Conservation (phyloP, 2,113 vertebrate genomes). For the Bos javanicus region DNA sequence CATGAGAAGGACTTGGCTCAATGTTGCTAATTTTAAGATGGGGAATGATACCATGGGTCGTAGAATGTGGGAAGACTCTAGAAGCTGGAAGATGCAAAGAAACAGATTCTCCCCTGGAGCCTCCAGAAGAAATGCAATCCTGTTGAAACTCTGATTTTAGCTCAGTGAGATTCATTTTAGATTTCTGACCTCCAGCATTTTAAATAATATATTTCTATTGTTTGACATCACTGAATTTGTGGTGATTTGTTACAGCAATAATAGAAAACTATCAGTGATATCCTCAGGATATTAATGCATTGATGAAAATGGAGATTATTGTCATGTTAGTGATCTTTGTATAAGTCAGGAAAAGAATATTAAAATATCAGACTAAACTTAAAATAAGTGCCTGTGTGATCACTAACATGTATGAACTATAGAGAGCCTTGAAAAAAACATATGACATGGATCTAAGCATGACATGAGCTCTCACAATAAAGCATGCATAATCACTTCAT, state of each 20-base stretch:
- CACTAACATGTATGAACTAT: background rate
- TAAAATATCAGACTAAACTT: background rate
- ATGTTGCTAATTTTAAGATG: background rate
- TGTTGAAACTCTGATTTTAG: background rate
- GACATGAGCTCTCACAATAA: background rate
- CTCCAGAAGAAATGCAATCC: background rate
- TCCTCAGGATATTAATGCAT: background rate
- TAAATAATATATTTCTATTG: background rate
- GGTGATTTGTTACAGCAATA: background rate
- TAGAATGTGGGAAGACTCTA: background rate
- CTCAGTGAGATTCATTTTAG: background rate
- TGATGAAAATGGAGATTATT: background rate
- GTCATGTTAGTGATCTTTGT: background rate
- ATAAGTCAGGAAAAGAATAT: background rate
- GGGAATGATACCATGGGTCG: background rate
- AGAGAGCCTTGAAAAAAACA: background rate
- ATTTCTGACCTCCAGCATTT: background rate
- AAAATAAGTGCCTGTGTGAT: background rate
- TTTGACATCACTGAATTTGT: background rate
- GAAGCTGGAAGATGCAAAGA: background rate
- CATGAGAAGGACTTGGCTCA: background rate
- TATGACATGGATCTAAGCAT: background rate
- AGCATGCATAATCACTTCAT: background rate
- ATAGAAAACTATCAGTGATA: background rate
- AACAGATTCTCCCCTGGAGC: background rate